Base-by-base conservation (phyloP, 1,140 invertebrate species). In the Dreissena polymorpha region DNA sequence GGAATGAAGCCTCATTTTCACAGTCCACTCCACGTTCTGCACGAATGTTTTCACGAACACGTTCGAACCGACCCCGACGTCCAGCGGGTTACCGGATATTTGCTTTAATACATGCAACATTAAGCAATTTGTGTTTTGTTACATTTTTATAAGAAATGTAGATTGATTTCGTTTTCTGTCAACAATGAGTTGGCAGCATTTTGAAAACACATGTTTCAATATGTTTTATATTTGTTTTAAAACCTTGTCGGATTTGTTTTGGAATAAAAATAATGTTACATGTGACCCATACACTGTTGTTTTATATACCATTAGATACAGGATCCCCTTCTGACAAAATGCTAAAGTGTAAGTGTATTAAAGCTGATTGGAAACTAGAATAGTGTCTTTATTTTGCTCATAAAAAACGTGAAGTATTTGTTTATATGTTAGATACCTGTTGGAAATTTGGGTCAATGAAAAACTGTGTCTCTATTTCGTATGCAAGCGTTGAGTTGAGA, bases 1-100 rank as follows among this genome's bases (percentile, higher is more conserved):
- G 18, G 57, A 65, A 64, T 29, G 29, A 0, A 86, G 53, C 6
- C 80, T 79, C 85, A 83, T 86, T 53, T 83, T 83, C 6, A 86
- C 64, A 10, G 60, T 64, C 50, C 71, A 68, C 14, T 79, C 53
- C 6, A 53, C 49, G 23, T 72, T 55, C 18, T 16, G 16, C 6
- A 72, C 21, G 25, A 72, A 72, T 12, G 70, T 51, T 25, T 72
- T 72, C 18, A 72, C 70, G 51, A 72, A 72, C 39, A 72, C 70
- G 23, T 72, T 72, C 5, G 70, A 51, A 10, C 70, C 70, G 18
- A 53, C 23, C 21, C 39, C 14, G 25, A 53, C 49, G 8, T 55
- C 63, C 27, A 79, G 29, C 49, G 69, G 80, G 21, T 16, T 68
- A 13, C 70, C 80, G 2, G 21, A 29, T 10, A 82, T 49, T 68